Evolutionary conservation across 2,888 invertebrate species (phyloP), one percentile per base, ranked within the genome.

Genomic region (Lissonota sp.): DNA sequence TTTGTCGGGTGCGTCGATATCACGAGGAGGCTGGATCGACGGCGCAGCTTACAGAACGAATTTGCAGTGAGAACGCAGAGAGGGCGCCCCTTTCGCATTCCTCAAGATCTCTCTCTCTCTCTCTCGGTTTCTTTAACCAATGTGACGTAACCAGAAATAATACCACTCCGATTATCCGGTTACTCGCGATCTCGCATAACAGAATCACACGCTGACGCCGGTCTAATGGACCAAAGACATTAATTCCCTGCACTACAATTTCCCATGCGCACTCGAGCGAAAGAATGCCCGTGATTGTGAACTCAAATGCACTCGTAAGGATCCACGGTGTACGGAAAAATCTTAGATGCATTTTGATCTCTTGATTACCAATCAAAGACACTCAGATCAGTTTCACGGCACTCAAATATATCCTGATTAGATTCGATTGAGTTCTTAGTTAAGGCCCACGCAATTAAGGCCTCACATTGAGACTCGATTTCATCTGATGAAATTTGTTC

Each of bases 1-100:
- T 69, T 63, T 57, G 73, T 57, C 79, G 70, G 66, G 75, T 75
- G 75, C 71, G 71, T 75, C 71, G 70, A 80, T 80, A 64, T 71
- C 70, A 67, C 16, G 14, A 37, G 14, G 37, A 46, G 8, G 12
- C 8, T 4, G 5, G 46, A 10, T 26, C 26, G 26, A 26, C 26
- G 26, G 53, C 40, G 14, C 60, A 40, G 5, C 39, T 37, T 7
- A 58, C 49, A 8, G n/a, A 12, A 53, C 40, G 46, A 39, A 44
- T 10, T 26, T 40, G 16, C 12, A 40, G 58, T 49, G 14, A 70
- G 49, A 37, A 12, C 12, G 57, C 37, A 64, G 42, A 57, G 60
- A 75, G 67, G 16, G 55, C 44, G 26, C 53, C 44, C 49, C 40
- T 57, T 40, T 37, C 12, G 42, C 49, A 58, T 60, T 57, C 49